Evolutionary conservation across 2,113 vertebrate species (phyloP).

Genomic region (Lepisosteus osseus): DNA sequence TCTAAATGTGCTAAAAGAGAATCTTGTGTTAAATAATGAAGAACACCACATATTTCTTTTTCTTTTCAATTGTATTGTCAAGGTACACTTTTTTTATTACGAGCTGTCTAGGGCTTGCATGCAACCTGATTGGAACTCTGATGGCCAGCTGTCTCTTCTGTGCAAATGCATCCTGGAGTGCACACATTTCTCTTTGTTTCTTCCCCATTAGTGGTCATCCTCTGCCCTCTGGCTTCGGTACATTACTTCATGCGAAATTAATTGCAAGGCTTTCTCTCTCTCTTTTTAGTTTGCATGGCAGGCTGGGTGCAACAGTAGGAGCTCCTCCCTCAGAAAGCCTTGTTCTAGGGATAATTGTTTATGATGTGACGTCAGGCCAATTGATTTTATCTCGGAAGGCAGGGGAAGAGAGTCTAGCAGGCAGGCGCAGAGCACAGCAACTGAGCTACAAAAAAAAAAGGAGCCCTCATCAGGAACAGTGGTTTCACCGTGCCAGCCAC

Average conservation of each 20-base stretch:
- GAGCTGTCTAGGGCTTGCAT: too few relatives aligned
- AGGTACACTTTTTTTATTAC: too few relatives aligned
- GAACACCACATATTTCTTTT: too few relatives aligned
- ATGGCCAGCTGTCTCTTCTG: not conserved
- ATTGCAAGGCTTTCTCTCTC: conserved; percentile 27
- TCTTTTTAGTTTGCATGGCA: conserved; percentile 19
- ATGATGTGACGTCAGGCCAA: conserved; percentile 41
- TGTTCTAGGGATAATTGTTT: conserved; percentile 39
- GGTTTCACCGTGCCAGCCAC: conserved; percentile 3
- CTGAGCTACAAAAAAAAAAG: not conserved
- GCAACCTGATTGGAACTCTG: too few relatives aligned
- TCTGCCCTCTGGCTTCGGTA: conserved; percentile 20
- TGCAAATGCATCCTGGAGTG: not conserved
- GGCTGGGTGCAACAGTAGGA: conserved; percentile 16
- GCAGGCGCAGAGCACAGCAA: not conserved
- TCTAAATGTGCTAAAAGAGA: too few relatives aligned
- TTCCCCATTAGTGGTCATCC: conserved; percentile 24
- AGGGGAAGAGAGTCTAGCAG: conserved; percentile 6
- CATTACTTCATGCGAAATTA: conserved; percentile 37
- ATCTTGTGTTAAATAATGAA: too few relatives aligned
- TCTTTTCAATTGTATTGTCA: too few relatives aligned
- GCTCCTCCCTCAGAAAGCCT: conserved; percentile 40
- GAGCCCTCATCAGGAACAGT: conserved; percentile 21
- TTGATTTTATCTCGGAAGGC: conserved; percentile 36
- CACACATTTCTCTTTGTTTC: conserved; percentile 36